These are phyloP conservation scores for Agrotis segetum DNA, from an alignment of 2,888 invertebrate genomes.

Conservation along the genomic window DNA sequence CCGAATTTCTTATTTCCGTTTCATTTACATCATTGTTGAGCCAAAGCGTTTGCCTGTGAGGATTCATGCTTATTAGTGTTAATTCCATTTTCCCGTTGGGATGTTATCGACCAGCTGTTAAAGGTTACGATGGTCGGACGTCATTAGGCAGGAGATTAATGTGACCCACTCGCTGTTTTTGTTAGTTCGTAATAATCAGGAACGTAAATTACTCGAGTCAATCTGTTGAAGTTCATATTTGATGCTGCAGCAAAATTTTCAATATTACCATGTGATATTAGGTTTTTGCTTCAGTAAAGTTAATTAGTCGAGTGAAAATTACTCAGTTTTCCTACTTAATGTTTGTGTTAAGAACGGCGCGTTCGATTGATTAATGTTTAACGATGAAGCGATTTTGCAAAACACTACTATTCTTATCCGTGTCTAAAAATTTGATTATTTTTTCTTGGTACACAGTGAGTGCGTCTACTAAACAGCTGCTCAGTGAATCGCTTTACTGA, in stretches of 20 bases:
- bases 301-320: conserved; percentile 30
- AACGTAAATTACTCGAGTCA: conserved; percentile 49
- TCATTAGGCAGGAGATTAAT: conserved; percentile 59
- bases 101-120: conserved; percentile 55
- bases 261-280: conserved; percentile 25
- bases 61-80: conserved; percentile 52
- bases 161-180: conserved; percentile 55
- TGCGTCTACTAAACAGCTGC: conserved; percentile 51
- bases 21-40: conserved; percentile 55
- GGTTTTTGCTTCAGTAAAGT: conserved; percentile 22
- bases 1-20: conserved; percentile 49
- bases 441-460: conserved; percentile 49
- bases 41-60: conserved; percentile 51
- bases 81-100: conserved; percentile 73
- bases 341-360: conserved; percentile 58
- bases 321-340: conserved; percentile 38
- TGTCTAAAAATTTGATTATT: conserved; percentile 59
- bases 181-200: conserved; percentile 56
- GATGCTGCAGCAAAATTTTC: conserved; percentile 66
- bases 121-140: conserved; percentile 55
- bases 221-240: conserved; percentile 53
- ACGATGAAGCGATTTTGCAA: conserved; percentile 73
- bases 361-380: conserved; percentile 65
- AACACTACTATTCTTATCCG: conserved; percentile 60
- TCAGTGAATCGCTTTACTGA: conserved; percentile 37